These are phyloP conservation scores for Caenorhabditis tropicalis DNA, from an alignment of 1,140 invertebrate genomes.

Conservation along the genomic window DNA sequence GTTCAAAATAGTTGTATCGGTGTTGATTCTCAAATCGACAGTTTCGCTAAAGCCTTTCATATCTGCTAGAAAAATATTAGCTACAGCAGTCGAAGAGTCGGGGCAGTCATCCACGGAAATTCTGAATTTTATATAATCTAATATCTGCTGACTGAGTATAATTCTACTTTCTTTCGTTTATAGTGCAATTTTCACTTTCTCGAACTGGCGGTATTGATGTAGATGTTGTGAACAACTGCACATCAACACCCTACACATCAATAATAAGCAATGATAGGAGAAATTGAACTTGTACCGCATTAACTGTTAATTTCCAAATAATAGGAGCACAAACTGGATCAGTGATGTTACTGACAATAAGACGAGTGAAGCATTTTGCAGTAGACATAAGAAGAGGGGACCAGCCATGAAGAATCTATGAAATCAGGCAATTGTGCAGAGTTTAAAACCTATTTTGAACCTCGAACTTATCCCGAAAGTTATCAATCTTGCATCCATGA, in stretches of 20 bases:
- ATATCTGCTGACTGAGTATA: neutral
- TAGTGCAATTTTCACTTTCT: neutral
- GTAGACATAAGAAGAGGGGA: slow-evolving; percentile 4
- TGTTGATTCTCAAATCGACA: slow-evolving; percentile 35
- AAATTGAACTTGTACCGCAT: neutral
- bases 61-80: slow-evolving; percentile 10
- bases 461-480: slow-evolving; percentile 13
- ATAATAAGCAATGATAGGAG: too few relatives aligned
- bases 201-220: neutral
- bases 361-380: slow-evolving; percentile 8
- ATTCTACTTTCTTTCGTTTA: neutral
- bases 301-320: neutral
- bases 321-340: slow-evolving; percentile 6
- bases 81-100: neutral
- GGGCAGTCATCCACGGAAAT: neutral
- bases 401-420: slow-evolving; percentile 14
- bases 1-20: neutral
- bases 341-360: neutral
- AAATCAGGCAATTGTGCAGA: neutral
- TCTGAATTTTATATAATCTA: neutral
- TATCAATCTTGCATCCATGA: neutral
- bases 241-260: neutral
- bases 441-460: neutral
- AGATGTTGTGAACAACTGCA: neutral
- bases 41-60: slow-evolving; percentile 7